Evolutionary conservation across 2,113 vertebrate genomes (phyloP).

Genomic region (Sciurus niger): DNA sequence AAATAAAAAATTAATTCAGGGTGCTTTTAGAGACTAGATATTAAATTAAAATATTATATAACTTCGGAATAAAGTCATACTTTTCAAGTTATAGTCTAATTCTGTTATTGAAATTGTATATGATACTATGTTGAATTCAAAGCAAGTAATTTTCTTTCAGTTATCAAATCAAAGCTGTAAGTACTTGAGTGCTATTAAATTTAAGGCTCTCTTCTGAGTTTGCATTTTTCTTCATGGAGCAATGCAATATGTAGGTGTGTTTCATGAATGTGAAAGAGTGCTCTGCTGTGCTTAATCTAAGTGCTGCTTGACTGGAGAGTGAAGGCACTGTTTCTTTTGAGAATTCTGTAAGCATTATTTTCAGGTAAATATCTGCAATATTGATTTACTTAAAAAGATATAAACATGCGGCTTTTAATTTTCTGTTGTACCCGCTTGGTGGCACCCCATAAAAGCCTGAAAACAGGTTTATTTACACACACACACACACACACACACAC

Average conservation of each 20-base stretch:
- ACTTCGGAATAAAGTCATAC: neutral
- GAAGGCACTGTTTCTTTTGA: neutral
- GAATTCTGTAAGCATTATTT: neutral
- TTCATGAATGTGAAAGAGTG: neutral
- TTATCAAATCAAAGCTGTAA: slow-evolving; percentile 12
- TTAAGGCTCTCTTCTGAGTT: neutral
- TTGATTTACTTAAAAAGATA: neutral
- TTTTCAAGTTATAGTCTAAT: neutral
- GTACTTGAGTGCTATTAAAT: neutral
- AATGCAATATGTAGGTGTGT: neutral
- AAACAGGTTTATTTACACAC: neutral
- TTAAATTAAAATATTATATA: neutral
- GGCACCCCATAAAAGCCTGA: neutral
- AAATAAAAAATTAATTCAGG: neutral
- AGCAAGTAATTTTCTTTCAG: neutral
- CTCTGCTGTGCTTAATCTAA: neutral
- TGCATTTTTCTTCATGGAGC: neutral
- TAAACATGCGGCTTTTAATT: neutral
- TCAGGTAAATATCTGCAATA: neutral
- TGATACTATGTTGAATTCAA: neutral
- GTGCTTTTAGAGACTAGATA: slow-evolving; percentile 24
- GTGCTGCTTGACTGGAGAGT: neutral
- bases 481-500: too few relatives aligned
- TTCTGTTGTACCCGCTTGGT: neutral
- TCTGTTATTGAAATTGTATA: neutral